Evolutionary conservation across 2,113 vertebrate species (phyloP).

Genomic region (Carollia perspicillata): DNA sequence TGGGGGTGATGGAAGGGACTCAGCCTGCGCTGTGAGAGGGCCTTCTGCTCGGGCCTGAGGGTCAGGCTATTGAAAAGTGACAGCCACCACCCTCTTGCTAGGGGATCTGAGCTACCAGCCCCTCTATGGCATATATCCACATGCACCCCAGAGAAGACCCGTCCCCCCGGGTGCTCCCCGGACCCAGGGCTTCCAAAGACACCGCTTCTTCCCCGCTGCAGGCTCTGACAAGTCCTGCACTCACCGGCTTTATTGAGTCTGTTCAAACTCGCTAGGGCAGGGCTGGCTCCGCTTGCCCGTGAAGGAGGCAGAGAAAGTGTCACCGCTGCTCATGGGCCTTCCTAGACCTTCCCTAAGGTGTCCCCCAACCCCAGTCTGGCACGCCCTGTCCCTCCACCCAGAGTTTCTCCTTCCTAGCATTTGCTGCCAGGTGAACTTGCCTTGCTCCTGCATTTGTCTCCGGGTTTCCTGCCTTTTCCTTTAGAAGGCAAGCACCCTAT

Average conservation of each 20-base stretch:
- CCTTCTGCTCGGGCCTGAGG: background rate
- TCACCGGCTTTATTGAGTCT: background rate
- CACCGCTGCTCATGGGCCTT: background rate
- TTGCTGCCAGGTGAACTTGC: accelerated
- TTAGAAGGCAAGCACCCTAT: background rate
- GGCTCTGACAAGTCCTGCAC: background rate
- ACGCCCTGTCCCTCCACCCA: accelerated
- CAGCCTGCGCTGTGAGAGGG: background rate
- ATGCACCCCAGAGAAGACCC: accelerated
- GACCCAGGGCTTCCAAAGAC: background rate
- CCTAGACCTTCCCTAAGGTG: background rate
- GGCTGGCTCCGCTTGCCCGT: background rate
- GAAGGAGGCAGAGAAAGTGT: background rate
- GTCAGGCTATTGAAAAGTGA: background rate
- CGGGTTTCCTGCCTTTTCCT: background rate
- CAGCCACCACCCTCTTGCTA: too few relatives aligned
- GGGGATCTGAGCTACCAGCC: background rate
- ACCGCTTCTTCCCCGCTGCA: background rate
- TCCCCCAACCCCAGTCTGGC: accelerated
- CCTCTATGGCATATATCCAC: background rate
- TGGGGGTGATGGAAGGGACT: accelerated
- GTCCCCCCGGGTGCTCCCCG: background rate
- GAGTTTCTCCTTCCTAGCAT: accelerated
- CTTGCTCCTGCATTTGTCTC: background rate
- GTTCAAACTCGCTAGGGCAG: background rate